A percentile compares a stretch with the other conserved stretches of the same genome.
phyloP scores from a whole-genome alignment of 2,113 vertebrate species.

The Barbus barbus region DNA sequence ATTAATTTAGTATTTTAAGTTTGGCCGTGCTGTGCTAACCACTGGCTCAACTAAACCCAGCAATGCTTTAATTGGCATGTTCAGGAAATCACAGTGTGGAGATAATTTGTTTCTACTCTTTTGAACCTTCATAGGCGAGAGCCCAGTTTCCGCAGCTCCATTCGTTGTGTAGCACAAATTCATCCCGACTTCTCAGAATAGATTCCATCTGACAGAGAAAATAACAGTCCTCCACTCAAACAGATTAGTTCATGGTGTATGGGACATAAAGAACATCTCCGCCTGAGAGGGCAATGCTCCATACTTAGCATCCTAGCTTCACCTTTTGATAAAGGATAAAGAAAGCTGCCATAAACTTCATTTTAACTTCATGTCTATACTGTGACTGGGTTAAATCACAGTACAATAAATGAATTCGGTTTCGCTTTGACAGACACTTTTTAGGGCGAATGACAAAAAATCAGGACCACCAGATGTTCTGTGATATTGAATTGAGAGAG shows the following conservation, averaged over 20 bases:
- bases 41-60: conserved; percentile 42
- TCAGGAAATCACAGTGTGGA: conserved; percentile 44
- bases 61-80: conserved; percentile 49
- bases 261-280: conserved; percentile 19
- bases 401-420: conserved; percentile 10
- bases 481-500: neutral
- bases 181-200: conserved; percentile 22
- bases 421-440: neutral
- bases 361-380: no score
- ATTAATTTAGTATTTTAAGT: conserved; percentile 48
- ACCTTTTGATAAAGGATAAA: neutral
- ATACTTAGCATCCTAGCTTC: conserved; percentile 9
- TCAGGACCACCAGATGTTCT: neutral
- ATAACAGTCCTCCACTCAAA: conserved; percentile 9
- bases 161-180: conserved; percentile 13
- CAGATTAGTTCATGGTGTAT: neutral
- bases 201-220: conserved; percentile 35
- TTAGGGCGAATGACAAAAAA: neutral
- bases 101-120: conserved; percentile 39
- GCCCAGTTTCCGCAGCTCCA: conserved; percentile 1
- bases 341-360: neutral
- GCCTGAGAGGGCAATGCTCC: neutral
- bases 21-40: conserved; percentile 10
- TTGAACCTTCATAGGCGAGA: conserved; percentile 25
- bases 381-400: neutral